Evolutionary conservation across 2,797 vertebrate genomes (phyloP).

Genomic region (Anomalospiza imberbis): DNA sequence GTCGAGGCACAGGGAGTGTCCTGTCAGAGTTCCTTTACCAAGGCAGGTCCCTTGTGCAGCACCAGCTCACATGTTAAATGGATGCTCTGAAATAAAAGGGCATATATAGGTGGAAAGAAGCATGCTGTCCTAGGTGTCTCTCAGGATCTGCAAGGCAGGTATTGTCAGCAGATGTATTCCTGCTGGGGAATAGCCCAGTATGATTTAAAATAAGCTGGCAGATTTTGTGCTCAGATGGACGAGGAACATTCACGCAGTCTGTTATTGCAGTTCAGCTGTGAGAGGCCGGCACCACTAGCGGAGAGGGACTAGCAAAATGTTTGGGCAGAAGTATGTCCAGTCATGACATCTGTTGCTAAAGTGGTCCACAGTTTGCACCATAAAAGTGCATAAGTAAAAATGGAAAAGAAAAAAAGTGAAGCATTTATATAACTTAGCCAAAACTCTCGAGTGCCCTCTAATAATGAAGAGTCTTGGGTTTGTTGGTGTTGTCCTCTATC

Average conservation of each 20-base stretch:
- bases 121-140: background rate
- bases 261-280: conserved; percentile 45
- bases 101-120: background rate
- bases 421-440: background rate
- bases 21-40: background rate
- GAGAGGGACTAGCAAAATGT: conserved; percentile 15
- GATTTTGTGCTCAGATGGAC: conserved; percentile 60
- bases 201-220: background rate
- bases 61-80: background rate
- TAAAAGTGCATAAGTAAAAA: background rate
- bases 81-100: background rate
- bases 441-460: background rate
- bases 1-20: background rate
- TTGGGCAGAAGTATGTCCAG: conserved; percentile 41
- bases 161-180: background rate
- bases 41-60: background rate
- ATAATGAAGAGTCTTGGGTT: background rate
- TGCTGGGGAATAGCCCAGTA: background rate
- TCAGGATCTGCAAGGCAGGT: conserved; percentile 7
- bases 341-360: conserved; percentile 10
- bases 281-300: background rate
- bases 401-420: background rate
- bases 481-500: background rate
- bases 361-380: background rate
- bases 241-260: background rate